A percentile compares a stretch with the other conserved stretches of the same genome.
Conservation (phyloP, 2,888 invertebrate genomes). For the Panopea generosa region DNA sequence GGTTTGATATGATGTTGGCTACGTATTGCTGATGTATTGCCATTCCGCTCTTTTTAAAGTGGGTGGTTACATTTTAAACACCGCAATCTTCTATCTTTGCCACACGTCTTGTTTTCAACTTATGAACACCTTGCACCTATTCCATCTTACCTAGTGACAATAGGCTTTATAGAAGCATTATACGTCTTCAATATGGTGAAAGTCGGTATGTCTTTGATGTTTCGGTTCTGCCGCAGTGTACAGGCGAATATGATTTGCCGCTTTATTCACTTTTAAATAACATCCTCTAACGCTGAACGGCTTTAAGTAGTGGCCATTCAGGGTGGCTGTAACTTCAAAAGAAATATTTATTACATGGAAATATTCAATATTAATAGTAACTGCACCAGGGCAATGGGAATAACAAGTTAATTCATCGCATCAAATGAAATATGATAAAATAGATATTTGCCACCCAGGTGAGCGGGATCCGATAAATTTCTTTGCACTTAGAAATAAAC, state of each 20-base stretch:
- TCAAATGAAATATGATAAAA: conserved; percentile 16
- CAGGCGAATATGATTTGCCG: conserved; percentile 20
- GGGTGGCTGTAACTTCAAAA: conserved; percentile 34
- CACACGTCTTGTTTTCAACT: too few species aligned
- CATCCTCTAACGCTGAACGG: conserved; percentile 15
- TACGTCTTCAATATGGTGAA: neutral
- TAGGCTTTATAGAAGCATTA: too few species aligned
- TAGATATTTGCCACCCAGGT: conserved; percentile 36
- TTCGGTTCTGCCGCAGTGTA: conserved; percentile 10
- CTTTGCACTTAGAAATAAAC: conserved; percentile 38
- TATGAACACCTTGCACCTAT: too few species aligned
- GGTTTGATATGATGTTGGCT: too few species aligned
- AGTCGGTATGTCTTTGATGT: conserved; percentile 5
- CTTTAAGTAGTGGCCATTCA: conserved; percentile 18
- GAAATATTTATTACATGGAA: conserved; percentile 43
- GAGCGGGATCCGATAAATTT: conserved; percentile 17
- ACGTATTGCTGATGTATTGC: too few species aligned
- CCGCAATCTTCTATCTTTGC: too few species aligned
- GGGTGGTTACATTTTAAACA: too few species aligned
- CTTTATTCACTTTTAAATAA: conserved; percentile 24
- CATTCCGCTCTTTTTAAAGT: too few species aligned
- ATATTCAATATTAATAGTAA: conserved; percentile 33
- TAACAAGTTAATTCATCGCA: neutral
- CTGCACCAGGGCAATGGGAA: neutral
- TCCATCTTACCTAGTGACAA: too few species aligned